Conservation (phyloP, 2,113 vertebrate species). For the Butorides virescens region DNA sequence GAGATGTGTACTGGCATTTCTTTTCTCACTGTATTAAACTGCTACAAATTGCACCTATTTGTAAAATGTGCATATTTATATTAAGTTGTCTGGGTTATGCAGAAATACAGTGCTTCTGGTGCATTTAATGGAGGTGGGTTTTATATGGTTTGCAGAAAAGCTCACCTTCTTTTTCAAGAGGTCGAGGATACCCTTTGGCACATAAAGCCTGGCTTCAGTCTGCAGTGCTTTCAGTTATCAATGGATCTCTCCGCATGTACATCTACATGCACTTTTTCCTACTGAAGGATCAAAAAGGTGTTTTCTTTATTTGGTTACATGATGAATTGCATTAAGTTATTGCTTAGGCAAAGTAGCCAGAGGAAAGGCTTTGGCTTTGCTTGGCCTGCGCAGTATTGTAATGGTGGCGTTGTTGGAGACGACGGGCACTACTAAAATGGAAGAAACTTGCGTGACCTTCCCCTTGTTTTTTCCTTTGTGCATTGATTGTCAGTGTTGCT, state of each 20-base stretch:
- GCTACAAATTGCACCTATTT: neutral
- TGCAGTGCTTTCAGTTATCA: neutral
- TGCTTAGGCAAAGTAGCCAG: neutral
- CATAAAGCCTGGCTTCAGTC: neutral
- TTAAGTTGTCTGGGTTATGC: neutral
- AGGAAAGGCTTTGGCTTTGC: neutral
- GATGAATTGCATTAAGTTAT: neutral
- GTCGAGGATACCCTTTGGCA: neutral
- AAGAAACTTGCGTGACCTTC: neutral
- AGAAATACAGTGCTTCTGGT: neutral
- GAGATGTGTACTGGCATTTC: neutral
- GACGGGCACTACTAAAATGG: neutral
- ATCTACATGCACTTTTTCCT: neutral
- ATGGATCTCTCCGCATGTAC: neutral
- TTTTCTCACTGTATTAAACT: neutral
- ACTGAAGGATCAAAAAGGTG: neutral
- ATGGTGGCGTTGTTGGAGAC: neutral
- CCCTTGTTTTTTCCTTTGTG: neutral
- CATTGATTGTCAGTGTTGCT: neutral
- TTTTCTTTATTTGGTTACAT: neutral
- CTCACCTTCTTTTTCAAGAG: neutral
- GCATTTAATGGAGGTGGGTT: neutral
- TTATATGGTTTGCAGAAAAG: neutral
- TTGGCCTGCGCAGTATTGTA: neutral
- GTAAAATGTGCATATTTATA: neutral